Base-by-base conservation (phyloP, 2,888 invertebrate genomes). In the Agrochola macilenta region DNA sequence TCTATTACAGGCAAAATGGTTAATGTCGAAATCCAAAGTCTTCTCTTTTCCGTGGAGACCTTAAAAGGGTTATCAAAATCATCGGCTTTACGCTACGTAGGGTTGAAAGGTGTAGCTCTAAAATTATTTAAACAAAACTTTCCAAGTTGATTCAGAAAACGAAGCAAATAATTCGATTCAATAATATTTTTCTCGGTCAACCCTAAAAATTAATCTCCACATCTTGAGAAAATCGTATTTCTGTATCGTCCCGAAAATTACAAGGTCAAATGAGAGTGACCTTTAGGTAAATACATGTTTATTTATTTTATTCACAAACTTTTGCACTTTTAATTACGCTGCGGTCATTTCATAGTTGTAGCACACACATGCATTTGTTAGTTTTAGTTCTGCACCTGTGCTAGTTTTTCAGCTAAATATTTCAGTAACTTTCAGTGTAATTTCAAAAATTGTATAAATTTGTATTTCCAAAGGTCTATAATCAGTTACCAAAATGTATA, bases 311-410 rank as follows among this genome's bases (percentile, higher is more conserved):
- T 68, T 73, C 9, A 7, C 46, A 74, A 69, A 76, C 30, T 76
- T 81, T 71, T 8, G 68, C 81, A 52, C 39, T 69, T 63, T 72
- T 46, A 52, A 68, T 76, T 71, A 76, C 26, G 0, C 1, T 60
- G 46, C n/a, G 54, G 46, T 23, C 66, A n/a, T n/a, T n/a, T n/a
- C n/a, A n/a, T n/a, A n/a, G n/a, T n/a, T 26, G n/a, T 69, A 64
- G n/a, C n/a, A n/a, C n/a, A n/a, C n/a, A 75, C 70, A 63, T 79
- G 26, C 70, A 76, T 75, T 80, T 70, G 66, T 75, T 63, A 39
- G 52, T 68, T 49, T 66, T 49, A 49, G 39, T 23, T 60, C 1
- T 77, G 52, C 52, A 23, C 14, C 7, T 39, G 17, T 3, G 58
- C 26, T 58, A 64, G 20, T 78, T 43, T 64, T 69, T 64, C 7